Percentiles rank a stretch among this genome's conserved stretches.
Evolutionary conservation across 2,113 vertebrate species (phyloP).

Genomic region (Cisticola juncidis): DNA sequence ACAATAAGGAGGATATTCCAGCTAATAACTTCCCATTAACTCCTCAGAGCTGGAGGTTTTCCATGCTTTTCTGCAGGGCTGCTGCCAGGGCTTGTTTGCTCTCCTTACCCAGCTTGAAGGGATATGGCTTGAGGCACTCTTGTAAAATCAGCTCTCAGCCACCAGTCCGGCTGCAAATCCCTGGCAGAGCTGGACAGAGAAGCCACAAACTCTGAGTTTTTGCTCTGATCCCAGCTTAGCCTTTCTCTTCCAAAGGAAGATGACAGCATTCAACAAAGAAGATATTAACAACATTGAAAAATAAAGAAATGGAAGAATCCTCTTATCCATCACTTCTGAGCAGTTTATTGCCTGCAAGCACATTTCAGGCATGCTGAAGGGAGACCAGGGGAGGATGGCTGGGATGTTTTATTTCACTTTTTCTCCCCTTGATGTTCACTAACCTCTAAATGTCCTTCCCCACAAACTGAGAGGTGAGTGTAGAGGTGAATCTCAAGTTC

Average conservation of each 20-base stretch:
- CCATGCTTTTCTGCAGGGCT: conserved; percentile 12
- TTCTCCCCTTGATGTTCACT: not conserved
- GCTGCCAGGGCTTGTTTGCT: conserved; percentile 47
- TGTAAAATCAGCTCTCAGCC: not conserved
- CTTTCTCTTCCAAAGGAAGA: not conserved
- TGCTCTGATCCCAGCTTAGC: not conserved
- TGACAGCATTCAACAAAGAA: not conserved
- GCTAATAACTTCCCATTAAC: conserved; percentile 67
- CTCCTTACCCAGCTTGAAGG: conserved; percentile 32
- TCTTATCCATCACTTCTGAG: not conserved
- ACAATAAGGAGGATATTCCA: conserved; percentile 50
- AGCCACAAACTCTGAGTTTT: not conserved
- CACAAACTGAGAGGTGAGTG: not conserved
- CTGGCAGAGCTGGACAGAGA: not conserved
- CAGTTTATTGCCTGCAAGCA: not conserved
- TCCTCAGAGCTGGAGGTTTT: conserved; percentile 38
- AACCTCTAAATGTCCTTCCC: not conserved
- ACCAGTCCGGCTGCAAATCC: not conserved
- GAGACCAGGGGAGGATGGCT: not conserved
- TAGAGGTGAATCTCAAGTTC: not conserved
- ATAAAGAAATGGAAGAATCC: not conserved
- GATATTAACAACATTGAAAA: not conserved
- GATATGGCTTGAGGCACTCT: not conserved
- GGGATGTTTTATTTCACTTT: not conserved
- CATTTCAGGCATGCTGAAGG: accelerated